Base-by-base conservation (phyloP, 2,888 invertebrate species). In the Peribatodes rhomboidaria region DNA sequence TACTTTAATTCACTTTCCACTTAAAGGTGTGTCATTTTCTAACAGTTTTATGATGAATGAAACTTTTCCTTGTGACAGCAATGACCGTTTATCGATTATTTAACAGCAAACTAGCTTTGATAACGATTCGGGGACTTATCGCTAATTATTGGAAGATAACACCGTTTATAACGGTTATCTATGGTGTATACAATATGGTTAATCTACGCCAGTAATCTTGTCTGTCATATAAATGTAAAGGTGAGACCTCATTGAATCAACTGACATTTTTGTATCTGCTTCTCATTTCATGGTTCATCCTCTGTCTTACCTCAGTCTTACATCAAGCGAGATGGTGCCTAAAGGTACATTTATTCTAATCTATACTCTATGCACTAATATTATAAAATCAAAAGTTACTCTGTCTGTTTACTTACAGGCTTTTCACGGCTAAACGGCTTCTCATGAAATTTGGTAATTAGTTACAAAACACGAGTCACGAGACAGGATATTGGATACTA, bases 51-150 rank as follows among this genome's bases (percentile, higher is more conserved):
- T 52, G 42, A 65, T 65, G 60, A 61, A 65, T 60, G 59, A 37
- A 64, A 53, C 42, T 49, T 41, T 44, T 20, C 9, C 33, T 20
- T 58, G 61, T 57, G 58, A 62, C 39, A 60, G 83, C 88, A 88
- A 87, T 91, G 92, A 90, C 90, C 88, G 86, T 81, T 88, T 90
- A 92, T 92, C 89, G 92, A 93, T 92, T 93, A 91, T 92, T 93
- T 89, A 92, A 93, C 89, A 90, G 89, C 90, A 89, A 92, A 92
- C 86, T 91, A 79, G 78, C 80, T 37, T 67, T 81, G 92, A 93
- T 93, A 93, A 88, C 82, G 81, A 87, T 74, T 91, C 86, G 84
- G 88, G 86, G 78, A 87, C 86, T 88, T 90, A 92, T 90, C 92
- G 84, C 83, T 93, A 93, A 93, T 93, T 92, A 93, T 89, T 89